A percentile compares a stretch with the other conserved stretches of the same genome.
Evolutionary conservation across 2,113 vertebrate species (phyloP).

Genomic region (Jaculus jaculus): DNA sequence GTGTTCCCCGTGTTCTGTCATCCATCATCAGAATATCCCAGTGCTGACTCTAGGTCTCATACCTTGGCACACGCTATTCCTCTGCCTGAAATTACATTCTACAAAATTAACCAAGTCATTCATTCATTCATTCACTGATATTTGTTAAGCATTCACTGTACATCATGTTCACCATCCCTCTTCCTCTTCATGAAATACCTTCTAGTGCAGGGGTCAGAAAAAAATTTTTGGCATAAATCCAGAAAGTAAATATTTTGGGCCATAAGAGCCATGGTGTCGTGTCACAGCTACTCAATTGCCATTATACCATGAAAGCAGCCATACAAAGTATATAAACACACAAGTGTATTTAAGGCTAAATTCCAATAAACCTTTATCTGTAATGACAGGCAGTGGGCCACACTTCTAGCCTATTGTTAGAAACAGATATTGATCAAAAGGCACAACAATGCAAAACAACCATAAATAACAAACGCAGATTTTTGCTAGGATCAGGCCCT

Average conservation of each 20-base stretch:
- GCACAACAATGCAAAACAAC: not conserved
- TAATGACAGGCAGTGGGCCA: not conserved
- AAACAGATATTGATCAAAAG: not conserved
- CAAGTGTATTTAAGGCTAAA: not conserved
- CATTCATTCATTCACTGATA: not conserved
- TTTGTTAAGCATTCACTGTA: not conserved
- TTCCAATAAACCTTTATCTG: constrained; percentile 47
- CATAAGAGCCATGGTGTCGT: not conserved
- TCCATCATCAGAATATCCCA: not conserved
- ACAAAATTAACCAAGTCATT: not conserved
- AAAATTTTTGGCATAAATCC: not conserved
- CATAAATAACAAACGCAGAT: not conserved
- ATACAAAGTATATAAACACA: not conserved
- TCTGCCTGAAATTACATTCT: constrained; percentile 22
- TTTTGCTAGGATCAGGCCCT: not conserved
- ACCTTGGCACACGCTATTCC: not conserved
- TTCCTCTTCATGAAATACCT: not conserved
- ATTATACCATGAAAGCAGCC: not conserved
- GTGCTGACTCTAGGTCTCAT: not conserved
- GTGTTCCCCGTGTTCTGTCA: not conserved
- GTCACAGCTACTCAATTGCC: not conserved
- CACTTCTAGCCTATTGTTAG: not conserved
- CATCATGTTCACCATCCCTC: not conserved
- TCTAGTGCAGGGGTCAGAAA: not conserved
- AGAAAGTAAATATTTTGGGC: not conserved